Evolutionary conservation across 2,797 vertebrate genomes (phyloP).

Genomic region (Thaleichthys pacificus): DNA sequence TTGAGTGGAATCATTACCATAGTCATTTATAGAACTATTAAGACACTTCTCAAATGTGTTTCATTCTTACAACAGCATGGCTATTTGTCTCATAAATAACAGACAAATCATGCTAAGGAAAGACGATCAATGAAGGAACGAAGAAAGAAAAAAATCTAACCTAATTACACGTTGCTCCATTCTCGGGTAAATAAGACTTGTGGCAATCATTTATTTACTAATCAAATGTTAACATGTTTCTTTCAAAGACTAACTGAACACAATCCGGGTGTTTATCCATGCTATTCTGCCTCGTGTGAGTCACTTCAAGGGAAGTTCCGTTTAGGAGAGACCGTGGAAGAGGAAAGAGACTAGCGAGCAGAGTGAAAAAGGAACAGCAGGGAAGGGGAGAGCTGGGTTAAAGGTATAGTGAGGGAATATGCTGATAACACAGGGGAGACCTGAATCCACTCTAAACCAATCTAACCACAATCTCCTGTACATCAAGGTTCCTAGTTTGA

Average conservation of each 20-base stretch:
- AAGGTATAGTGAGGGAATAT: too few species aligned
- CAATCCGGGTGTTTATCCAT: constrained; percentile 16
- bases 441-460: too few species aligned
- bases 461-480: too few species aligned
- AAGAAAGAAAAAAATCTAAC: too few species aligned
- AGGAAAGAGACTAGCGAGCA: too few species aligned
- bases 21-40: constrained; percentile 14
- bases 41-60: background rate
- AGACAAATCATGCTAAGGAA: background rate
- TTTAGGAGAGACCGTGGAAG: too few species aligned
- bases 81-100: background rate
- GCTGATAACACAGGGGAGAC: too few species aligned
- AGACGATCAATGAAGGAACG: background rate
- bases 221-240: background rate
- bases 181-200: background rate
- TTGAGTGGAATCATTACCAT: background rate
- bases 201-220: background rate
- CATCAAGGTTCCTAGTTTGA: too few species aligned
- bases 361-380: too few species aligned
- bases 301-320: too few species aligned
- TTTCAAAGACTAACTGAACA: background rate
- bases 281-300: too few species aligned
- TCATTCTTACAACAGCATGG: background rate
- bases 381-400: too few species aligned
- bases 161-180: background rate